Evolutionary conservation across 2,888 invertebrate species (phyloP).

Genomic region (Caenorhabditis wallacei): DNA sequence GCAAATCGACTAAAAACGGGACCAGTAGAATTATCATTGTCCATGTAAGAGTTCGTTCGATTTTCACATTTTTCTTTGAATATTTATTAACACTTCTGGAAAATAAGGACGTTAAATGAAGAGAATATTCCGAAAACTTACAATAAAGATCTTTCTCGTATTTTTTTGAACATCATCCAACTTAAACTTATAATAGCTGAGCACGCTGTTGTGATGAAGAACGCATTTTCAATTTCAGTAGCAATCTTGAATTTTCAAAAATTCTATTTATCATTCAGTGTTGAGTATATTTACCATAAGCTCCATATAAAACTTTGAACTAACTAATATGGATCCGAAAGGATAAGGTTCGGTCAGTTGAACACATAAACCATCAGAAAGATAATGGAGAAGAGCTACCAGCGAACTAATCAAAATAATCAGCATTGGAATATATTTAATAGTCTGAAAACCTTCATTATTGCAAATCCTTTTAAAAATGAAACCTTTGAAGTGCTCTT

Average conservation of each 20-base stretch:
- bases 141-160: not conserved
- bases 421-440: not conserved
- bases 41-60: not conserved
- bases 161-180: not conserved
- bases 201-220: not conserved
- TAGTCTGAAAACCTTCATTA: not conserved
- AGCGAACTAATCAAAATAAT: no score
- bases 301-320: no score
- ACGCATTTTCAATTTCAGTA: not conserved
- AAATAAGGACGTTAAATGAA: not conserved
- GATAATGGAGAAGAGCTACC: not conserved
- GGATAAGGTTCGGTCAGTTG: not conserved
- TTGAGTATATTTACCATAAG: no score
- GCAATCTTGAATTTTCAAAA: slow-evolving; percentile 2
- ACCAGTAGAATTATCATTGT: not conserved
- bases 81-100: not conserved
- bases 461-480: no score
- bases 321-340: not conserved
- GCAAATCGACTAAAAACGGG: not conserved
- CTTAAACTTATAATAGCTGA: not conserved
- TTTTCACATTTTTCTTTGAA: not conserved
- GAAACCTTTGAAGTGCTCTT: not conserved
- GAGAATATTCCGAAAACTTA: not conserved
- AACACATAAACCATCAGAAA: not conserved
- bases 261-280: not conserved